Percentiles rank a stretch among this genome's conserved stretches.
These are phyloP conservation scores for Australoheros scitulus DNA, from an alignment of 2,113 vertebrate genomes.

Conservation along the genomic window DNA sequence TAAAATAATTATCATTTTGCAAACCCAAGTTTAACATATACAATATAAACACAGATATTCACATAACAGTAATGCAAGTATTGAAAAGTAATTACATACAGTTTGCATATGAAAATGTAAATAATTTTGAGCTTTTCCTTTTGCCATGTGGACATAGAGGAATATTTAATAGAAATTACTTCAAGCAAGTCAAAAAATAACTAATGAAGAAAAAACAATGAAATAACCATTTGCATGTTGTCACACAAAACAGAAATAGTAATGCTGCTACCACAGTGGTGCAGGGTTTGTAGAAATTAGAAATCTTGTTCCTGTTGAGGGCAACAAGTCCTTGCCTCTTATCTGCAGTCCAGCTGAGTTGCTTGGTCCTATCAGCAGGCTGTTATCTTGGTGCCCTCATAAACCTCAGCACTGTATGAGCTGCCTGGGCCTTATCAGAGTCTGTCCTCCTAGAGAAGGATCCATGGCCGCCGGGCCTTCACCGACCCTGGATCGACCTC, in stretches of 20 bases:
- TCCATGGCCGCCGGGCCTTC: slow-evolving; percentile 71
- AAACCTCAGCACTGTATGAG: slow-evolving; percentile 70
- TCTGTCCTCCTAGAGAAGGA: slow-evolving; percentile 69
- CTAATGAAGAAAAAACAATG: neutral
- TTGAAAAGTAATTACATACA: neutral
- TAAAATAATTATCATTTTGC: neutral
- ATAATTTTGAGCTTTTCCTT: neutral
- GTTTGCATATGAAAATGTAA: neutral
- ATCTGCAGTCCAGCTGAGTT: slow-evolving; percentile 74
- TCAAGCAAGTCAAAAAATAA: neutral
- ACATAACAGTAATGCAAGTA: neutral
- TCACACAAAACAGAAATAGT: neutral
- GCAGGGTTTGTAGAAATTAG: slow-evolving; percentile 37
- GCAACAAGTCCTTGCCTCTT: slow-evolving; percentile 78
- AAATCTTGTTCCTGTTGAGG: slow-evolving; percentile 65
- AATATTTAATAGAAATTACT: neutral
- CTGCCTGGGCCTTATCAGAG: slow-evolving; percentile 75
- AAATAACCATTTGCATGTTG: neutral
- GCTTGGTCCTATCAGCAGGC: slow-evolving; percentile 69
- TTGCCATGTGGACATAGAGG: neutral
- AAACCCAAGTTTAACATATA: neutral
- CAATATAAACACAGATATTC: neutral
- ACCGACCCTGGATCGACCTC: slow-evolving; percentile 68
- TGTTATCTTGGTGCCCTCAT: slow-evolving; percentile 76
- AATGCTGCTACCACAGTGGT: neutral